Evolutionary conservation across 2,797 vertebrate genomes (phyloP).

Genomic region (Halcyon chelicuti): DNA sequence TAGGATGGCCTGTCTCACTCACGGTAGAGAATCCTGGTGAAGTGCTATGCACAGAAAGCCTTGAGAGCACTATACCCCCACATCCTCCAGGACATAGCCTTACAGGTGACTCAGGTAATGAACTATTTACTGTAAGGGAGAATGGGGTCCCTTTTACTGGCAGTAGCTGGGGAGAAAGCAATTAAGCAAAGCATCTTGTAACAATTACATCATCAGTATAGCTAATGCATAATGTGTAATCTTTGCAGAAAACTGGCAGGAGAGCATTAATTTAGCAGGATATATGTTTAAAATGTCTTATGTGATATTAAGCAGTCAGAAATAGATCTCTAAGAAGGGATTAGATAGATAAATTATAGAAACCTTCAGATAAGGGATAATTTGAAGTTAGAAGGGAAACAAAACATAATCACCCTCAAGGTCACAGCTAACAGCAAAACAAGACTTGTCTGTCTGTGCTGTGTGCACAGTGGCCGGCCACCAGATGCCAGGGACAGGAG

Average conservation of each 20-base stretch:
- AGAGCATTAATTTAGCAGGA: background rate
- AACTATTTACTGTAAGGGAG: conserved; percentile 11
- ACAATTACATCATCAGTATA: background rate
- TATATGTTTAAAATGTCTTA: background rate
- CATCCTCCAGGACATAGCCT: fast-evolving
- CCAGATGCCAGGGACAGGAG: background rate
- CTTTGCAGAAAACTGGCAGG: background rate
- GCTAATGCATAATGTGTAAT: background rate
- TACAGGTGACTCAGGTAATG: conserved; percentile 29
- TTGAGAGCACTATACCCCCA: background rate
- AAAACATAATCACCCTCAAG: background rate
- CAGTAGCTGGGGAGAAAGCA: background rate
- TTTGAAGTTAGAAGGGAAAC: background rate
- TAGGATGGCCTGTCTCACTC: background rate
- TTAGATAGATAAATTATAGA: background rate
- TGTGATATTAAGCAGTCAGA: background rate
- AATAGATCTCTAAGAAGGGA: background rate
- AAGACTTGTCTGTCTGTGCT: background rate
- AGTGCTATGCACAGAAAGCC: background rate
- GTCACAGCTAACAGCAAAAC: background rate
- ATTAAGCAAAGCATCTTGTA: background rate
- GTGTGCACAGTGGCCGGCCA: background rate
- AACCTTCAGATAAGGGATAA: background rate
- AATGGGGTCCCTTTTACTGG: background rate
- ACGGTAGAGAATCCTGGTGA: background rate